Evolutionary conservation across 2,888 invertebrate genomes (phyloP).

Genomic region (Carabus problematicus): DNA sequence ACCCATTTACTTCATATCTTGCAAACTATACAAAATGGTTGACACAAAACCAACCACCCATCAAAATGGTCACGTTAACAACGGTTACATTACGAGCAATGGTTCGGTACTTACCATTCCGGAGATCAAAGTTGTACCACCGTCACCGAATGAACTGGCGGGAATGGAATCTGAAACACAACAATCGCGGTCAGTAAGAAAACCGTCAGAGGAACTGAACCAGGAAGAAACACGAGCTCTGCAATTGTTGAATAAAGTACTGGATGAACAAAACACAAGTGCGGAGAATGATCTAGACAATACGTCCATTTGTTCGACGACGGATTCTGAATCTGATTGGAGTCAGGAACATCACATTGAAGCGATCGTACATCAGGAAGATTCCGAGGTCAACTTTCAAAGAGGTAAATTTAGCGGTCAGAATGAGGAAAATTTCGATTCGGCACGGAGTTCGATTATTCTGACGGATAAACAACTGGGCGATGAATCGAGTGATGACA

Average conservation of each 20-base stretch:
- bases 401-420: background rate
- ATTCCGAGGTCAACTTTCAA: background rate
- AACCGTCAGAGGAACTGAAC: slow-evolving; percentile 8
- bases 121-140: slow-evolving; percentile 20
- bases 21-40: slow-evolving; percentile 45
- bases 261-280: slow-evolving; percentile 2
- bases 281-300: slow-evolving; percentile 25
- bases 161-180: background rate
- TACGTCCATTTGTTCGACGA: slow-evolving; percentile 14
- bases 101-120: slow-evolving; percentile 33
- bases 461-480: no score
- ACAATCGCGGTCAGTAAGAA: slow-evolving; percentile 1
- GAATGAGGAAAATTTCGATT: background rate
- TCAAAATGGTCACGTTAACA: slow-evolving; percentile 1
- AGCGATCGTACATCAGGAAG: slow-evolving; percentile 28
- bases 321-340: slow-evolving; percentile 11
- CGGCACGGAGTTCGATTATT: background rate
- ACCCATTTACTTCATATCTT: slow-evolving; percentile 54
- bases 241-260: slow-evolving; percentile 22
- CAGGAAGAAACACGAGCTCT: slow-evolving; percentile 1
- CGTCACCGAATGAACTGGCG: background rate
- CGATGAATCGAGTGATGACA: no score
- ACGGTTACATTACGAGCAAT: background rate
- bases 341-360: slow-evolving; percentile 26
- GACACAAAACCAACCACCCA: slow-evolving; percentile 11